Evolutionary conservation across 2,113 vertebrate species (phyloP).

Genomic region (Leucopternis melanops): DNA sequence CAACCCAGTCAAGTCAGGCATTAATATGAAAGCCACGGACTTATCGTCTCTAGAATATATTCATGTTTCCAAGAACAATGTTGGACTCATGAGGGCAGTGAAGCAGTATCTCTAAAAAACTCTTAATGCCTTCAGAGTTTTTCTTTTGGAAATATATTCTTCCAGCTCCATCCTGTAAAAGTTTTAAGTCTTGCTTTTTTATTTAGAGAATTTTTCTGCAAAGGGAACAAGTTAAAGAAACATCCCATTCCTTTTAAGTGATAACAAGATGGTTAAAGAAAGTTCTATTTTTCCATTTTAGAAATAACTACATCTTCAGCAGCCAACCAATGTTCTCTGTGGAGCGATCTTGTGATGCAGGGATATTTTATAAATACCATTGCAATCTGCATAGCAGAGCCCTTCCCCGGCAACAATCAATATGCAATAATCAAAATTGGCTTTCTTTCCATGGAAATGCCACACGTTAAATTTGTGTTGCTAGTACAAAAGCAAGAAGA

Average conservation of each 20-base stretch:
- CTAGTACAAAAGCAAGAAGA: conserved; percentile 13
- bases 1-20: not conserved
- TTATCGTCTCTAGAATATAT: not conserved
- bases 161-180: not conserved
- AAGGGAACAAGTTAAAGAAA: not conserved
- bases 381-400: not conserved
- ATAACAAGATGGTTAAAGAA: not conserved
- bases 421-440: not conserved
- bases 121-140: not conserved
- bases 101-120: not conserved
- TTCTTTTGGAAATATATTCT: not conserved
- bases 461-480: not conserved
- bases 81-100: not conserved
- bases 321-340: not conserved
- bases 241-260: not conserved
- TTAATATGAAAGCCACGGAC: not conserved
- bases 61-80: not conserved
- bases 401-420: not conserved
- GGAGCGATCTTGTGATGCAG: not conserved
- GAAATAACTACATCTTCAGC: not conserved
- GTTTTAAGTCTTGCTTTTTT: not conserved
- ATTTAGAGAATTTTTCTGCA: not conserved
- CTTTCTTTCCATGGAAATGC: not conserved
- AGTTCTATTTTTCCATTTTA: not conserved
- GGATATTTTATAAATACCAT: not conserved